Conservation (phyloP, 2,888 invertebrate genomes). For the Chironomus riparius region DNA sequence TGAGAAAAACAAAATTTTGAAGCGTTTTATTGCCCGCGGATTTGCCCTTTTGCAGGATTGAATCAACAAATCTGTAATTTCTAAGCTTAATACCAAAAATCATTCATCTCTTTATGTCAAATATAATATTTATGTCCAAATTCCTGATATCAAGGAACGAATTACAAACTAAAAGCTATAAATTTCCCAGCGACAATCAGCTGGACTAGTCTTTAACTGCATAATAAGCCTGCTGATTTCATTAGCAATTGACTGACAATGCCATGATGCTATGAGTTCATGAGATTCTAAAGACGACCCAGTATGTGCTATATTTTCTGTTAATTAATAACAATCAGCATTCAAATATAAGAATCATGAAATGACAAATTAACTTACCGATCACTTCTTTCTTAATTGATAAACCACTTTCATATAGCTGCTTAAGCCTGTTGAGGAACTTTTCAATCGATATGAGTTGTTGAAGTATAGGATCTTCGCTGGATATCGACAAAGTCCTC, state of each 20-base stretch:
- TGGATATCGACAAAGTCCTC: not conserved
- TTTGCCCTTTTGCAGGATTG: too few relatives aligned
- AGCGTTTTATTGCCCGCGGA: too few relatives aligned
- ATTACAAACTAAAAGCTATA: too few relatives aligned
- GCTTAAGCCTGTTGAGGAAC: not conserved
- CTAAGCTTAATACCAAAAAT: too few relatives aligned
- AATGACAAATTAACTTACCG: not conserved
- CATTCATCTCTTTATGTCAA: too few relatives aligned
- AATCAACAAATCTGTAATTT: too few relatives aligned
- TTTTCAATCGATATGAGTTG: not conserved
- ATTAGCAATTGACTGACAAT: not conserved
- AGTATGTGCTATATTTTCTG: constrained; percentile 12
- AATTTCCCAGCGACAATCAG: not conserved
- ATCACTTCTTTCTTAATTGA: not conserved
- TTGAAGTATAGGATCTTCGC: not conserved
- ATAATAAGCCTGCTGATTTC: not conserved
- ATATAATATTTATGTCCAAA: too few relatives aligned
- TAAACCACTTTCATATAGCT: not conserved
- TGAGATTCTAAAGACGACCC: not conserved
- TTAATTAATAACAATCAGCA: not conserved
- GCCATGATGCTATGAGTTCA: not conserved
- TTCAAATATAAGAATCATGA: not conserved
- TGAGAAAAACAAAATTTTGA: too few relatives aligned
- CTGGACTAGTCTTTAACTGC: not conserved
- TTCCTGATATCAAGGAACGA: too few relatives aligned